Evolutionary conservation across 2,797 vertebrate species (phyloP), one percentile per base, ranked within the genome.

Genomic region (Epinephelus coioides): DNA sequence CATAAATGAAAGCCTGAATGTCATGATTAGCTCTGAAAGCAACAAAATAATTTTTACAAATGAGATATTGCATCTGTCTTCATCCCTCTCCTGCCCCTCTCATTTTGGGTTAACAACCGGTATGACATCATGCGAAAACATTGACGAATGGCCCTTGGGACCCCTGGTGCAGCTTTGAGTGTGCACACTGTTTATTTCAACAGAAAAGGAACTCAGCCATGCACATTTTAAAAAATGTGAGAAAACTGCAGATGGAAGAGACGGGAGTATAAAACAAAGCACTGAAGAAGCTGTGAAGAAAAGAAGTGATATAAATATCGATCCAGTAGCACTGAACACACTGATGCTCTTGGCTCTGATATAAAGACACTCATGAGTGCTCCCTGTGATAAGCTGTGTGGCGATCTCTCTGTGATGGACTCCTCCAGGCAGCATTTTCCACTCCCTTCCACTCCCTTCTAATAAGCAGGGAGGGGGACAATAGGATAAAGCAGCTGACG

Each of bases 51-150:
- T 9, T 74, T 43, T 68, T 30, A 27, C 40, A 43, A 27, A 19
- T 43, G 68, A 84, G 71, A 74, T n/a, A 73, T 59, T 47, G 9
- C 43, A 13, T 70, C 51, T 67, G n/a, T 69, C 59, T 47, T 53
- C n/a, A 2, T 64, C 67, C 44, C 40, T 76, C 56, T 60, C 51
- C 70, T 65, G 79, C 69, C 71, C 73, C 54, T 38, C 56, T 66
- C 14, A 8, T 79, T 81, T 47, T 72, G 81, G 80, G 73, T 85
- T 68, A 81, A 86, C 79, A 66, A 66, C 79, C 4, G 53, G 23
- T 40, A 68, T 93, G 91, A 93, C 85, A 81, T 92, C 89, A 91
- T 78, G 53, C 64, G 73, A 89, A 89, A 65, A 79, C 55, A n/a
- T 54, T 81, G 83, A 86, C 68, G 69, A 63, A 82, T 21, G 82